Evolutionary conservation across 2,113 vertebrate species (phyloP), one percentile per base, ranked within the genome.

Genomic region (Mustelus asterias): DNA sequence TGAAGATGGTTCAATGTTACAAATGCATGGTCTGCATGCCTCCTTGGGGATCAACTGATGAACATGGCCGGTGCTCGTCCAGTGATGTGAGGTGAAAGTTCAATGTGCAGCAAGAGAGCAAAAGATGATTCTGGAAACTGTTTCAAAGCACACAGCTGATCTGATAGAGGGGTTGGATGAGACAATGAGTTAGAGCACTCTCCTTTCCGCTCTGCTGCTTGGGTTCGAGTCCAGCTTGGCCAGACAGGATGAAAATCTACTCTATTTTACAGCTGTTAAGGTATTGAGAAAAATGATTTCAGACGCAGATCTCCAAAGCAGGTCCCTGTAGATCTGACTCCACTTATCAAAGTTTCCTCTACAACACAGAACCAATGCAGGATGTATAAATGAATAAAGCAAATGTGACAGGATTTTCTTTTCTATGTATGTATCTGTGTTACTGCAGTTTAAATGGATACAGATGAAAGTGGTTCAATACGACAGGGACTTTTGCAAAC

Each of bases 261-360:
- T 54, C 41, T 95, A 70, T 95, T 69, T 72, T 95, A 72, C 94
- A 95, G 69, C 94, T 95, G 94, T 72, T 95, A 95, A 76, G 94
- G 94, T 72, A 95, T 69, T 72, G 14, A 72, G 69, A 14, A 24
- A 93, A 95, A 76, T 72, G 69, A 76, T 70, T 95, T 95, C 44
- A 24, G 14, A 60, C 67, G 72, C 26, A 29, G 44, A 95, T 95
- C 94, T 67, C 94, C 54, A 95, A 48, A 72, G 41, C 63, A 48
- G 63, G 9, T 95, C 94, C 94, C 94, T 48, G 20, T 95, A 72
- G 94, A 76, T 70, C 69, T 72, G 44, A 44, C 24, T 95, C 94
- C 69, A 95, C 69, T 76, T 95, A 72, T 95, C 94, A 95, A 95
- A 95, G 94, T 72, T 95, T 95, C 44, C 94, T 72, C 41, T 18